Conservation (phyloP, 2,113 vertebrate genomes). For the Ictalurus punctatus region DNA sequence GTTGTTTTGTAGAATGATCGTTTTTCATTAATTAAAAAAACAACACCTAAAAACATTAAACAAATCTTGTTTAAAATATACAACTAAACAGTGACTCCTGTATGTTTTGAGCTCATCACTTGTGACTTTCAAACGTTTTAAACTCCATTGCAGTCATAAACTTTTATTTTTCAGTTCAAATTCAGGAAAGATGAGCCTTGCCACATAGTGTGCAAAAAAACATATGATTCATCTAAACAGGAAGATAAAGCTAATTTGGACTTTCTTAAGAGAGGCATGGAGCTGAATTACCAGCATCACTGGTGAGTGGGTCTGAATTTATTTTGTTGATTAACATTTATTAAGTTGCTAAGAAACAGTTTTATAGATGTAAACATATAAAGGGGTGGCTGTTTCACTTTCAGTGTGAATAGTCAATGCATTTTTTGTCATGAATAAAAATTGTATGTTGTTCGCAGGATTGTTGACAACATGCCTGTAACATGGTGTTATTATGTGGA, state of each 20-base stretch:
- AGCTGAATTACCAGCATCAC: constrained; percentile 80
- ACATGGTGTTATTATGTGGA: constrained; percentile 98
- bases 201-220: constrained; percentile 64
- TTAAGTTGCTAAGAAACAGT: constrained; percentile 1
- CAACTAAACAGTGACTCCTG: background rate
- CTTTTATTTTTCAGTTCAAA: constrained; percentile 62
- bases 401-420: background rate
- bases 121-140: background rate
- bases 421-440: background rate
- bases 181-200: constrained; percentile 66
- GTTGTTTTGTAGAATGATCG: background rate
- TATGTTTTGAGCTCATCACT: background rate
- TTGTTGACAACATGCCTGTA: constrained; percentile 99
- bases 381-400: background rate
- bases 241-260: constrained; percentile 65
- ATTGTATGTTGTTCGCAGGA: constrained; percentile 74
- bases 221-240: constrained; percentile 56
- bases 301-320: constrained; percentile 63
- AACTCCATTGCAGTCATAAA: background rate
- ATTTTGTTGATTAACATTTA: background rate
- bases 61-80: background rate
- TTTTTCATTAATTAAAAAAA: background rate
- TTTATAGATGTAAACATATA: background rate
- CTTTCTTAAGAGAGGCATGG: constrained; percentile 78
- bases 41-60: background rate